phyloP scores from a whole-genome alignment of 2,113 vertebrate genomes.

The Thunnus thynnus region DNA sequence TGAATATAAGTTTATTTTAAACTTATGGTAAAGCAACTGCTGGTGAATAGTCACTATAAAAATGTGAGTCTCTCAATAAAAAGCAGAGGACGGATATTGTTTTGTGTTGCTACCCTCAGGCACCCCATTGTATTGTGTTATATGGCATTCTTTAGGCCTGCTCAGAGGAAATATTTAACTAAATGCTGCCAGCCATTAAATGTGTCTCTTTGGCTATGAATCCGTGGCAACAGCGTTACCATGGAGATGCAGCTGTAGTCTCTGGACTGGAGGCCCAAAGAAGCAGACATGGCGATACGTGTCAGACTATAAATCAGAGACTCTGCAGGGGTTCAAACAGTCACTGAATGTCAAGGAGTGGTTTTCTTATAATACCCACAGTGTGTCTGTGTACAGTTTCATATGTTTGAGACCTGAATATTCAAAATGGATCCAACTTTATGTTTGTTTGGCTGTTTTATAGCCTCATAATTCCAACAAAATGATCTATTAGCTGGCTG shows the following conservation, averaged over 20 bases:
- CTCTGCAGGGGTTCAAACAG: not conserved
- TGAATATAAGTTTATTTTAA: too few species aligned
- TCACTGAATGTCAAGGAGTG: not conserved
- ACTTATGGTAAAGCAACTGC: too few species aligned
- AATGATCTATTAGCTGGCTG: too few species aligned
- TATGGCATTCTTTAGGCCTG: not conserved
- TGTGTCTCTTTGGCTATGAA: constrained; percentile 22
- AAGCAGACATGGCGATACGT: not conserved
- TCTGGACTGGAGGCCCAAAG: not conserved
- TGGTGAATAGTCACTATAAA: too few species aligned
- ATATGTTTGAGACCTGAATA: not conserved
- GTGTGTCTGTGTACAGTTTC: not conserved
- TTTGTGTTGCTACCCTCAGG: not conserved
- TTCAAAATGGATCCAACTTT: too few species aligned
- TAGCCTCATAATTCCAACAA: too few species aligned
- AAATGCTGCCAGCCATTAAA: not conserved
- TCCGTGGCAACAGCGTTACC: constrained; percentile 69
- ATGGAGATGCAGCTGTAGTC: constrained; percentile 28
- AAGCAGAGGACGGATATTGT: too few species aligned
- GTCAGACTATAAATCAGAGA: not conserved
- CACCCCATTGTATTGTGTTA: not conserved
- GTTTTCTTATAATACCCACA: not conserved
- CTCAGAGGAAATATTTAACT: constrained; percentile 8
- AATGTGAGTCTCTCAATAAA: not conserved
- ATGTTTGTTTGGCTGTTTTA: too few species aligned